Evolutionary conservation across 1,140 invertebrate genomes (phyloP), one percentile per base, ranked within the genome.

Genomic region (Conopomorpha cramerella): DNA sequence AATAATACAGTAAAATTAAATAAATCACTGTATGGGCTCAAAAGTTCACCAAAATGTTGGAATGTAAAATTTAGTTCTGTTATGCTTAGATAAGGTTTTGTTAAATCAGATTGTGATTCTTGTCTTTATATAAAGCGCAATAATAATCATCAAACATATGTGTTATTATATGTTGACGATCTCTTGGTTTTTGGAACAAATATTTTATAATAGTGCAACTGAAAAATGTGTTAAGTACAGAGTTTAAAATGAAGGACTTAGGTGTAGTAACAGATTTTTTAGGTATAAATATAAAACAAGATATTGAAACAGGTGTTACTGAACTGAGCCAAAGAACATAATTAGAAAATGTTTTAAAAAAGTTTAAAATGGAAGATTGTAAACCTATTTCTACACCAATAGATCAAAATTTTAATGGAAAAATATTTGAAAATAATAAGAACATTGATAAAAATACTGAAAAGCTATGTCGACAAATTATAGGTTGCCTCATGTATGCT

Each of bases 41-140:
- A 30, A 13, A 13, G 28, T 30, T 30, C 28, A 30, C 28, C 28
- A 8, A 30, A 30, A 13, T 10, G 28, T 13, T 30, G 28, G 28
- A 30, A 30, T 30, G 12, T 6, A 8, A 30, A 30, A 30, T 30
- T 30, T 30, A 30, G 12, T 13, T 8, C 8, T 8, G 28, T 30
- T 4, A 30, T 30, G 8, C 7, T 13, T 10, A 10, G 8, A 10
- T 7, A 10, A 30, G 28, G 28, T 8, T 30, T 30, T 13, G 4
- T 6, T 8, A 8, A 12, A 25, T 25, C 23, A 25, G n/a, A n/a
- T 25, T 7, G 23, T 25, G 23, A 7, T 25, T 25, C 23, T 7
- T 25, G 23, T 25, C 23, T 25, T n/a, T 25, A 25, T 25, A 25
- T n/a, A 25, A 25, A 25, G 23, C n/a, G n/a, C n/a, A 25, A 25